Evolutionary conservation across 2,113 vertebrate genomes (phyloP), one percentile per base, ranked within the genome.

Genomic region (Chaetorhynchus papuensis): DNA sequence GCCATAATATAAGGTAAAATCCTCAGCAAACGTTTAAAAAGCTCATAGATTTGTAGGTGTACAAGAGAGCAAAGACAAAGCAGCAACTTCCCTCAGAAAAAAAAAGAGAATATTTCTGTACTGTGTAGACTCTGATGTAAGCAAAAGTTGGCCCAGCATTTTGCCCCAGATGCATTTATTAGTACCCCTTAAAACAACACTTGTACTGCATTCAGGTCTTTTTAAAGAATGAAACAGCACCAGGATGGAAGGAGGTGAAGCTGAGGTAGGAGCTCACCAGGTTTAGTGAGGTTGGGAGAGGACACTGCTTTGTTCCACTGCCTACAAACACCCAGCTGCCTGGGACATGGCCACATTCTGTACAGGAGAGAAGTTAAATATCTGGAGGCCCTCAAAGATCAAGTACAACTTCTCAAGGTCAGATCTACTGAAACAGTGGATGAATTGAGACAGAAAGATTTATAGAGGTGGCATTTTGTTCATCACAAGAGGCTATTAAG

Each of bases 401-500:
- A 95, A 96, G 93, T 95, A 91, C 93, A 91, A 41, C 95, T 97
- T 93, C 89, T 94, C 87, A 83, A 88, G 71, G 71, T 80, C 91
- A 88, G 59, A 85, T 65, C 87, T 60, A 56, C 91, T 37, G 89
- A 77, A 93, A 91, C 4, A 4, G 26, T 49, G 56, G 52, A 63
- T 88, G 69, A 95, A 94, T 88, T 52, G 66, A 83, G 93, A 95
- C 81, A 89, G 90, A 54, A 93, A 95, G 94, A 97, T 97, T 96
- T 96, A 96, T 72, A 85, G 84, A 78, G 22, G 53, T 68, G 78
- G 89, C 79, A 94, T 96, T 96, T 64, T 87, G 88, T 86, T 95
- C 87, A 91, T 93, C 91, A 96, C 95, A 97, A 95, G 95, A 94
- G 93, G 59, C 94, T 90, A 65, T 95, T 95, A 91, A 49, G 56